Percentiles rank a stretch among this genome's conserved stretches.
Evolutionary conservation across 2,113 vertebrate genomes (phyloP).

Genomic region (Canis aureus): DNA sequence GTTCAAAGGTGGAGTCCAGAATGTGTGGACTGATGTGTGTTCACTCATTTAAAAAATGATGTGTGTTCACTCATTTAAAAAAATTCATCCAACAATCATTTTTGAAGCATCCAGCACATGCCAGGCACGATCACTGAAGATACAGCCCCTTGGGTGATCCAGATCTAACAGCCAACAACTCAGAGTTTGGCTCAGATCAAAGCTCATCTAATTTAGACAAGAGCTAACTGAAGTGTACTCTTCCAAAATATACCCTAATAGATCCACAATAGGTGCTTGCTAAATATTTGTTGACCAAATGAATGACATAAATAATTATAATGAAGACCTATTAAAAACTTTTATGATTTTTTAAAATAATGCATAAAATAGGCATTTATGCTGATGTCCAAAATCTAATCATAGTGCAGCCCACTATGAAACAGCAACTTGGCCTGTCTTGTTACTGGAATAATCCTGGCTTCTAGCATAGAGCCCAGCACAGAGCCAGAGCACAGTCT

Average conservation of each 20-base stretch:
- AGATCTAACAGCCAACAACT: not conserved
- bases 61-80: not conserved
- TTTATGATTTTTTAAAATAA: not conserved
- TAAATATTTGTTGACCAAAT: not conserved
- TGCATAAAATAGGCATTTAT: not conserved
- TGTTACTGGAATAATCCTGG: not conserved
- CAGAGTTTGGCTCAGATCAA: not conserved
- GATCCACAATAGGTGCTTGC: not conserved
- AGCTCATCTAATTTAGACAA: not conserved
- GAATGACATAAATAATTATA: slow-evolving; percentile 1
- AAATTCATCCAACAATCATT: not conserved
- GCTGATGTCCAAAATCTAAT: not conserved
- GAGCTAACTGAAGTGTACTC: not conserved
- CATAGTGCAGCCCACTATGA: not conserved
- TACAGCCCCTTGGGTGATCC: not conserved
- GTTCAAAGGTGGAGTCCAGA: not conserved
- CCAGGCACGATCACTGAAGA: not conserved
- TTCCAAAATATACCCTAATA: not conserved
- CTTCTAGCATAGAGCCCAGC: not conserved
- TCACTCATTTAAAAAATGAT: not conserved
- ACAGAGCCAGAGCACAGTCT: not conserved
- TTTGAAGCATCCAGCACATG: not conserved
- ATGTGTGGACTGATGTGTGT: not conserved
- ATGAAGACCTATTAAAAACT: not conserved
- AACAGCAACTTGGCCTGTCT: not conserved